A percentile compares a stretch with the other conserved stretches of the same genome.
Conservation (phyloP, 2,888 invertebrate genomes). For the Slavum lentiscoides region DNA sequence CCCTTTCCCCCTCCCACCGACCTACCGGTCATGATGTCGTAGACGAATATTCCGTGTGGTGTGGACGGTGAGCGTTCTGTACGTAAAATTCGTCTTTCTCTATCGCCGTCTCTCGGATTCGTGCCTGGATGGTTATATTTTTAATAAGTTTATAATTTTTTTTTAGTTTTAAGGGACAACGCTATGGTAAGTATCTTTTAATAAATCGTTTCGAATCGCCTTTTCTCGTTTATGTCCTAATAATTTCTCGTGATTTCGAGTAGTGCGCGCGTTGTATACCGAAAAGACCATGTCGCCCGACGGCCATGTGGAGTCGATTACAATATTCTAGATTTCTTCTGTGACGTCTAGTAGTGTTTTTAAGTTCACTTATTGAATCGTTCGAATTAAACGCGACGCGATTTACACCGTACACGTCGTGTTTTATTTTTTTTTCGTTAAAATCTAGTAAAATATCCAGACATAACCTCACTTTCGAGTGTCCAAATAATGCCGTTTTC, state of each 20-base stretch:
- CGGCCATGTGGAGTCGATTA: constrained; percentile 10
- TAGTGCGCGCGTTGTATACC: not conserved
- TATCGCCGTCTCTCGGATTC: not conserved
- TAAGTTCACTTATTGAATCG: not conserved
- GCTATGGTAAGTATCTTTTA: constrained; percentile 35
- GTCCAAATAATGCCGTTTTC: not conserved
- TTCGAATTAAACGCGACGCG: too few species aligned
- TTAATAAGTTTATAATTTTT: constrained; percentile 4
- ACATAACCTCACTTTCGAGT: constrained; percentile 42
- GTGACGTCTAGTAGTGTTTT: not conserved
- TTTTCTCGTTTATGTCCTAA: not conserved
- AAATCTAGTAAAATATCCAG: not conserved
- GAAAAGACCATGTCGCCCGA: not conserved
- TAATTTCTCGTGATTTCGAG: not conserved
- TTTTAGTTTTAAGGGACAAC: constrained; percentile 43
- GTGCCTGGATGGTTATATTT: constrained; percentile 36
- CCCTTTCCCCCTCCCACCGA: not conserved
- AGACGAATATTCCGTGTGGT: not conserved
- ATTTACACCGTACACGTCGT: not conserved
- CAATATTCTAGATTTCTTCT: not conserved
- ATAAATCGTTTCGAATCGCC: not conserved
- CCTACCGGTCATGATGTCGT: constrained; percentile 7
- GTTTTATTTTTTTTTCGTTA: not conserved
- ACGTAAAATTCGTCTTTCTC: constrained; percentile 19
- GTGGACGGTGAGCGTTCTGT: not conserved